Evolutionary conservation across 2,113 vertebrate species (phyloP).

Genomic region (Ellobius talpinus): DNA sequence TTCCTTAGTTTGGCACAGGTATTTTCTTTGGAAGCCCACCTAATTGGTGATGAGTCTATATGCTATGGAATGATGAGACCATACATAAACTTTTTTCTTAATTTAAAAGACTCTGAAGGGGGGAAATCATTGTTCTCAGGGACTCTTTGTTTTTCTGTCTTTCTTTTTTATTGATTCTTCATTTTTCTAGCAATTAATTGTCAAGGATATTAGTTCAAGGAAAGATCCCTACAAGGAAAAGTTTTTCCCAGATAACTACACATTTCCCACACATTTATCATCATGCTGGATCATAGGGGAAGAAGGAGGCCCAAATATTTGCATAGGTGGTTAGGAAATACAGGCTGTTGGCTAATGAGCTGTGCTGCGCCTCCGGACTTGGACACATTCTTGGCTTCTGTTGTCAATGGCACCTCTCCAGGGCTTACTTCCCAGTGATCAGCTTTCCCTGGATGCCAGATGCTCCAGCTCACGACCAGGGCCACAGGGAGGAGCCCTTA

Average conservation of each 20-base stretch:
- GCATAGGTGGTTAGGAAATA: conserved; percentile 54
- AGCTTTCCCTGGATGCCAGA: conserved; percentile 66
- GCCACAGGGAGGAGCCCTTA: not conserved
- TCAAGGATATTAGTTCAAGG: conserved; percentile 22
- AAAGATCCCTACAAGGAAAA: conserved; percentile 28
- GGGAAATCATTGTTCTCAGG: not conserved
- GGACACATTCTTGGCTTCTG: conserved; percentile 69
- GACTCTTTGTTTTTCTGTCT: not conserved
- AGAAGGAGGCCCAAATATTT: conserved; percentile 51
- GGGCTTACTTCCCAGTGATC: conserved; percentile 31
- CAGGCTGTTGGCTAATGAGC: conserved; percentile 1
- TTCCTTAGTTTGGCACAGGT: not conserved
- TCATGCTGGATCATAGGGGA: not conserved
- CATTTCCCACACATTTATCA: conserved; percentile 36
- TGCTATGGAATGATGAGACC: not conserved
- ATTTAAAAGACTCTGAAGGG: not conserved
- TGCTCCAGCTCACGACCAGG: not conserved
- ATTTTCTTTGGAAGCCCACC: conserved; percentile 44
- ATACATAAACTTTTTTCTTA: not conserved
- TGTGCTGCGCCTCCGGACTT: conserved; percentile 41
- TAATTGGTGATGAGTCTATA: conserved; percentile 4
- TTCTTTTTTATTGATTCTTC: not conserved
- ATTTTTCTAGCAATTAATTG: not conserved
- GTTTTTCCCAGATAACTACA: not conserved
- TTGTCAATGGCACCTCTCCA: not conserved